phyloP scores from a whole-genome alignment of 2,113 vertebrate species.

The Camelus bactrianus region DNA sequence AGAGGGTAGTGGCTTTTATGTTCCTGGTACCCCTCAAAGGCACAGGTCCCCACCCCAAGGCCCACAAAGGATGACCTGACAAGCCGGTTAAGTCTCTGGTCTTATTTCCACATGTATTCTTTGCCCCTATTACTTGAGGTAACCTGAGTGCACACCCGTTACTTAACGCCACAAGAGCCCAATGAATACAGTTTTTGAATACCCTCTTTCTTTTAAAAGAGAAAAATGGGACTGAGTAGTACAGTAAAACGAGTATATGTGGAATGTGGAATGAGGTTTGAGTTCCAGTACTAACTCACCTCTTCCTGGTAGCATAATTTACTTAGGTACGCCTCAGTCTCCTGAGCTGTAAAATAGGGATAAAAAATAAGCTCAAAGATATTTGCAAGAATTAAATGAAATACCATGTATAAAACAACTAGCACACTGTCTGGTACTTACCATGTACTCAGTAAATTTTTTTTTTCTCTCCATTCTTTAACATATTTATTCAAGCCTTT shows the following conservation, averaged over 20 bases:
- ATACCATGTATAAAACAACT: not conserved
- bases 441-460: not conserved
- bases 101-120: constrained; percentile 54
- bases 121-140: constrained; percentile 23
- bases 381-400: constrained; percentile 26
- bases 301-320: not conserved
- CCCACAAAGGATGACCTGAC: constrained; percentile 10
- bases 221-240: constrained; percentile 23
- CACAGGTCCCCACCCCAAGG: not conserved
- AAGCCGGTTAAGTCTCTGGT: not conserved
- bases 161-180: constrained; percentile 63
- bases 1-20: not conserved
- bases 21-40: constrained; percentile 2
- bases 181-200: constrained; percentile 2
- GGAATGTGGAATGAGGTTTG: constrained; percentile 28
- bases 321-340: not conserved
- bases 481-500: not conserved
- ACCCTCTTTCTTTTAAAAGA: not conserved
- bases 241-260: not conserved
- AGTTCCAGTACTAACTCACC: constrained; percentile 28
- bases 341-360: not conserved
- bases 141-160: constrained; percentile 56
- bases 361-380: not conserved
- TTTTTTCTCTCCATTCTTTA: not conserved
- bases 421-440: not conserved